Percentiles rank a stretch among this genome's conserved stretches.
Evolutionary conservation across 2,113 vertebrate genomes (phyloP).

Genomic region (Saccopteryx leptura): DNA sequence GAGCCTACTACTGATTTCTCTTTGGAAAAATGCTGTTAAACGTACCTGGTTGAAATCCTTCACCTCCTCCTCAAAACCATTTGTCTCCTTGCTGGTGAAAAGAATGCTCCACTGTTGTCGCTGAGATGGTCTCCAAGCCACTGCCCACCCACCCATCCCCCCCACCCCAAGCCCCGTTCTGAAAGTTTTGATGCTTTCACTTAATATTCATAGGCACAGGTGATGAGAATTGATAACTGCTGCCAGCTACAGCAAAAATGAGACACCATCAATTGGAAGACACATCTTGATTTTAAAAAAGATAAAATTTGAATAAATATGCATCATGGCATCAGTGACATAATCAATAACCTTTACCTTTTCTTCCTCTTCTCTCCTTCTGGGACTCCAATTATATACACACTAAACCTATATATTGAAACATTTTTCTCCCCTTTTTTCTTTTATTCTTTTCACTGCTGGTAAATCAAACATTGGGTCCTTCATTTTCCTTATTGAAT

Average conservation of each 20-base stretch:
- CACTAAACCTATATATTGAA: not conserved
- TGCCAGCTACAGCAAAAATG: not conserved
- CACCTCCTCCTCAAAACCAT: not conserved
- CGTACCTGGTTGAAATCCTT: not conserved
- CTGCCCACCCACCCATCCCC: not conserved
- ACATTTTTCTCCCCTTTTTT: not conserved
- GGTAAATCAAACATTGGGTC: not conserved
- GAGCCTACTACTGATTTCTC: not conserved
- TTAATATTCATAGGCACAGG: not conserved
- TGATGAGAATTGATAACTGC: not conserved
- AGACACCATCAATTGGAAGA: not conserved
- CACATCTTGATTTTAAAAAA: conserved; percentile 39
- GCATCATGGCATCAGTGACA: not conserved
- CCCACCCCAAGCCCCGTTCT: not conserved
- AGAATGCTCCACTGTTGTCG: not conserved
- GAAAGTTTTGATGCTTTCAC: not conserved
- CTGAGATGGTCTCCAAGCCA: not conserved
- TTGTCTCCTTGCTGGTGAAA: not conserved
- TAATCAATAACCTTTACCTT: not conserved
- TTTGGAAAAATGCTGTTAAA: conserved; percentile 33
- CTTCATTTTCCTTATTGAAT: conserved; percentile 20
- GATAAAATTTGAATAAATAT: not conserved
- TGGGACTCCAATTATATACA: conserved; percentile 4
- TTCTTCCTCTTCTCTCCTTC: not conserved
- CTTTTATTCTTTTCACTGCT: conserved; percentile 14